A percentile compares a stretch with the other conserved stretches of the same genome.
phyloP scores from a whole-genome alignment of 1,140 invertebrate genomes.

The Drosophila pandora region DNA sequence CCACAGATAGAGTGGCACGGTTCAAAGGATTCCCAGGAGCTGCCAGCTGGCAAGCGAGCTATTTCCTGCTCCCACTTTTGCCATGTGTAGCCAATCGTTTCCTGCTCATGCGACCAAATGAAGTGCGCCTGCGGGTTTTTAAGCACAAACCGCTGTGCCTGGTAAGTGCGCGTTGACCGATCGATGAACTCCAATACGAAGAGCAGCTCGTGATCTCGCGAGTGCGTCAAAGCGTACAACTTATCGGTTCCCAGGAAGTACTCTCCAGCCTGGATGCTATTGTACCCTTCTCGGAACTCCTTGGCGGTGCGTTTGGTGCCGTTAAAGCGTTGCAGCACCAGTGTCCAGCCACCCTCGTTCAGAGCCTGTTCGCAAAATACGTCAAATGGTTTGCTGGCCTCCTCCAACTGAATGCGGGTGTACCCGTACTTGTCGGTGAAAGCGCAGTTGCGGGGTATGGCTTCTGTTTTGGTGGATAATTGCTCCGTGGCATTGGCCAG shows the following conservation, averaged over 20 bases:
- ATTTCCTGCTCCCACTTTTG: constrained; percentile 21
- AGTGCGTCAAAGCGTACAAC: constrained; percentile 37
- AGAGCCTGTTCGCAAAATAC: constrained; percentile 41
- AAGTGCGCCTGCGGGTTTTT: constrained; percentile 11
- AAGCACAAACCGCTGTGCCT: constrained; percentile 19
- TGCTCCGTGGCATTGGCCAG: constrained; percentile 32
- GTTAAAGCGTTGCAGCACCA: constrained; percentile 37
- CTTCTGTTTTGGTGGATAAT: not conserved
- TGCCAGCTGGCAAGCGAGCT: not conserved
- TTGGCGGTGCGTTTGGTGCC: constrained; percentile 23
- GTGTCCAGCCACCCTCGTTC: constrained; percentile 34
- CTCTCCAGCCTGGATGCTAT: constrained; percentile 27
- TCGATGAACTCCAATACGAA: constrained; percentile 39
- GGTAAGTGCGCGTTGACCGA: constrained; percentile 4
- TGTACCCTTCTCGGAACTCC: constrained; percentile 32
- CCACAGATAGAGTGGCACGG: constrained; percentile 9
- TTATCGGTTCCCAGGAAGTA: constrained; percentile 46
- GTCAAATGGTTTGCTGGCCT: constrained; percentile 25
- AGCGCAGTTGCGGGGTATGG: constrained; percentile 16
- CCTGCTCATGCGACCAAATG: constrained; percentile 10
- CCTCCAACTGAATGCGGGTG: constrained; percentile 36
- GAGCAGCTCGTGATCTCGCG: constrained; percentile 33
- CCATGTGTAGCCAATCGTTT: constrained; percentile 31
- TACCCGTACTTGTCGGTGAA: constrained; percentile 38
- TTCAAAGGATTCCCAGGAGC: constrained; percentile 9